Base-by-base conservation (phyloP, 1,140 invertebrate genomes). In the Drosophila insularis region DNA sequence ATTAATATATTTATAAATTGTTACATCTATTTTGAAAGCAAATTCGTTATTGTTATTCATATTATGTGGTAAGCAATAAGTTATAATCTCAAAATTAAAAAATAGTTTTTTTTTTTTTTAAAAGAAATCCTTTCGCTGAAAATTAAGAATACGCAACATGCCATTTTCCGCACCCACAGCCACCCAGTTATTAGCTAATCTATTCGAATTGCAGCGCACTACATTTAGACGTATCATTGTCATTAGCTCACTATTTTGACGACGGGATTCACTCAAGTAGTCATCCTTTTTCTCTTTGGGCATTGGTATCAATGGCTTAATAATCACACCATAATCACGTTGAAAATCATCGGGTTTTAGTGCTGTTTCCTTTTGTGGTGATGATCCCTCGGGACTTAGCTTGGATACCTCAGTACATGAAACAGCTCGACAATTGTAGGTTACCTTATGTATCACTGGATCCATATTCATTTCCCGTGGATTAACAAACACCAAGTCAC, bases 101-200 rank as follows among this genome's bases (percentile, higher is more conserved):
- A n/a, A 17, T 6, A 4, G 2, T 7, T 35, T n/a, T n/a, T n/a
- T n/a, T n/a, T n/a, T n/a, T n/a, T n/a, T 13, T 19, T 58, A 62
- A 35, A 71, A 76, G 64, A 74, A 58, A 56, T 71, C 63, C 1
- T 80, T 63, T 27, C 64, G 40, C 4, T 77, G 27, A 31, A 81
- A 86, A 40, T 75, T 65, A 0, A 91, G 35, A 32, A 91, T 71
- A 0, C 90, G 82, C 35, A 91, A 31, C 31, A 91, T 61, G n/a
- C 90, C 90, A 50, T 91, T 81, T 40, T 91, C 90, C 23, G 84
- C 79, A 5, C 90, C 90, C 14, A 78, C 55, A 43, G 90, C 90
- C 13, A 91, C 53, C 76, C 81, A 89, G 4, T 56, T 62, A 10
- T 58, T 39, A 1, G 64, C 78, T 0, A 37, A 7, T 7, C 13